Conservation (phyloP, 2,888 invertebrate genomes). For the Limnephilus lunatus region DNA sequence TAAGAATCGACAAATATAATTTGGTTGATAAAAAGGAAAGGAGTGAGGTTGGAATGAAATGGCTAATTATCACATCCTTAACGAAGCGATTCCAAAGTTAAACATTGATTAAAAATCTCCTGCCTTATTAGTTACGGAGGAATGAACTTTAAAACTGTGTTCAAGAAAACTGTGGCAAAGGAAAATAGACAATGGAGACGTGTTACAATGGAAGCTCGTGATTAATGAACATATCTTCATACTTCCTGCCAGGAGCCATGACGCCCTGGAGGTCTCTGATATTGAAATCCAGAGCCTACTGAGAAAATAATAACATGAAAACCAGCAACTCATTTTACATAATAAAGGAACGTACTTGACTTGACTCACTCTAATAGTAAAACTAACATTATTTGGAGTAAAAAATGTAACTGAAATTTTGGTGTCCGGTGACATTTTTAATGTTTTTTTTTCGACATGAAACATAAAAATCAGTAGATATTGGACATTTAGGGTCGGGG, state of each 20-base stretch:
- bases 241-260: neutral
- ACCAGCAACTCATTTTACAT: too few species aligned
- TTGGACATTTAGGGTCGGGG: too few species aligned
- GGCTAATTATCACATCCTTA: neutral
- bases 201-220: conserved; percentile 7
- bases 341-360: too few species aligned
- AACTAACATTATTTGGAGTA: too few species aligned
- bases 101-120: conserved; percentile 34
- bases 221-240: conserved; percentile 26
- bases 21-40: neutral
- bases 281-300: neutral
- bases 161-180: conserved; percentile 21
- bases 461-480: too few species aligned
- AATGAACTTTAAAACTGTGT: conserved; percentile 22
- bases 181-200: conserved; percentile 23
- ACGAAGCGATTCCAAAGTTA: conserved; percentile 19
- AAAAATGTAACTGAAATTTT: too few species aligned
- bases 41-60: neutral
- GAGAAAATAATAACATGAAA: too few species aligned
- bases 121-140: neutral
- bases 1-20: too few species aligned
- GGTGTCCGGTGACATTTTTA: too few species aligned
- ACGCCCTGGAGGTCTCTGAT: neutral
- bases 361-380: too few species aligned
- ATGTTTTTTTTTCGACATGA: too few species aligned